These are phyloP conservation scores for Belgica antarctica DNA, from an alignment of 2,888 invertebrate species.

Conservation along the genomic window DNA sequence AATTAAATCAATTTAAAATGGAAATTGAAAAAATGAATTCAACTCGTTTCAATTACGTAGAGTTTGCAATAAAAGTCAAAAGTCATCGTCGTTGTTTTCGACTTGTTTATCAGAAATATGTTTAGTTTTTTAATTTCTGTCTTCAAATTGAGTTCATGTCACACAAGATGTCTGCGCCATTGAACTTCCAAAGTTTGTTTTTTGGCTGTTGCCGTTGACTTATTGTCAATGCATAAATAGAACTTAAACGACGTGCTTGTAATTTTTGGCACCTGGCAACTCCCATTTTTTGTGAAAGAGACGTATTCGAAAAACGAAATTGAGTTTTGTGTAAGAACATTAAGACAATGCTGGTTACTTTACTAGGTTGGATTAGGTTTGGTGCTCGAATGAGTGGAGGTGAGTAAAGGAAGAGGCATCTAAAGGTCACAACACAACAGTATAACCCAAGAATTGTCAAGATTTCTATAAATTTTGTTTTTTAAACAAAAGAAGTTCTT, in stretches of 20 bases:
- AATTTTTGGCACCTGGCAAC: conserved; percentile 40
- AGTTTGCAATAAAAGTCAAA: conserved; percentile 33
- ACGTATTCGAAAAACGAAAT: neutral
- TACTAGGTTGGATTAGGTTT: too few species aligned
- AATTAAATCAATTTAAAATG: conserved; percentile 43
- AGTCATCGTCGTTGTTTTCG: conserved; percentile 32
- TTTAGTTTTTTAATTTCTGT: neutral
- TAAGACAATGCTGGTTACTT: too few species aligned
- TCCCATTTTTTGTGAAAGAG: neutral
- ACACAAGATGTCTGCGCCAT: conserved; percentile 29
- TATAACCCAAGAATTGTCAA: too few species aligned
- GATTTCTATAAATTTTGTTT: too few species aligned
- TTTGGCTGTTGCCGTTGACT: conserved; percentile 11
- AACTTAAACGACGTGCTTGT: conserved; percentile 20
- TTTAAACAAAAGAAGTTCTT: too few species aligned
- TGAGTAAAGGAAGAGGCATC: too few species aligned
- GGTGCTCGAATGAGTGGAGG: too few species aligned
- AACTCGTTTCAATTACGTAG: neutral
- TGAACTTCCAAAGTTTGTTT: neutral
- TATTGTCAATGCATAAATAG: conserved; percentile 35
- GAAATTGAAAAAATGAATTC: conserved; percentile 41
- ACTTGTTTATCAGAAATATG: conserved; percentile 3
- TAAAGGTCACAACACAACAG: too few species aligned
- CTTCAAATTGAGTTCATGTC: conserved; percentile 44
- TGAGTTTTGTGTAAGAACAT: neutral